Conservation (phyloP, 2,797 vertebrate species). For the Macropus fuliginosus region DNA sequence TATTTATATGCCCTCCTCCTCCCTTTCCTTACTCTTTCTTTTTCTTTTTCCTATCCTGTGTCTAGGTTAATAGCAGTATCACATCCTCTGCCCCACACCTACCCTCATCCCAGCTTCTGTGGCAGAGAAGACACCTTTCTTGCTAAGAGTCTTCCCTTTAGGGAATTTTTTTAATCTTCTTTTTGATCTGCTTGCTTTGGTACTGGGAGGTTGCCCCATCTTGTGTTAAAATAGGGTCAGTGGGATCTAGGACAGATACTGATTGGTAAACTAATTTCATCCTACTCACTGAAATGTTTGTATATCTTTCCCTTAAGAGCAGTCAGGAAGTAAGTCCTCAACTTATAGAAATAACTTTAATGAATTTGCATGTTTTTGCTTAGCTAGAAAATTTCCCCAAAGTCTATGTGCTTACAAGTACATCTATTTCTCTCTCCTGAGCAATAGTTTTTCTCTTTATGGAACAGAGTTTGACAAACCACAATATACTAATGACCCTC, state of each 20-base stretch:
- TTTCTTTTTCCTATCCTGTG: neutral
- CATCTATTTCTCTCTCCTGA: neutral
- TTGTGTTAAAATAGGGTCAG: neutral
- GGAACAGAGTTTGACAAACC: neutral
- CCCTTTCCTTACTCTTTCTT: neutral
- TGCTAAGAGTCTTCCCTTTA: neutral
- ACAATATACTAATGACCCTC: neutral
- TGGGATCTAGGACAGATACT: neutral
- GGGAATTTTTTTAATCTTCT: neutral
- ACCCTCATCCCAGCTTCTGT: neutral
- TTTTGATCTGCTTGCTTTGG: neutral
- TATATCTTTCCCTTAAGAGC: neutral
- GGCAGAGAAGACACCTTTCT: neutral
- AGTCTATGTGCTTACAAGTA: neutral
- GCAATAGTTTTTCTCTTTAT: neutral
- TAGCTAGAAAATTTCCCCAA: neutral
- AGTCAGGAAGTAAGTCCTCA: neutral
- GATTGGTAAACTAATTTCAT: neutral
- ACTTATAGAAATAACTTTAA: neutral
- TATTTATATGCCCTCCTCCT: neutral
- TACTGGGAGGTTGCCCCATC: neutral
- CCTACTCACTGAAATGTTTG: neutral
- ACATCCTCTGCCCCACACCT: fast-evolving
- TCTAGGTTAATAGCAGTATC: neutral
- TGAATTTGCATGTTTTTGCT: neutral